phyloP scores from a whole-genome alignment of 2,888 invertebrate genomes.

The Hemithea aestivaria region DNA sequence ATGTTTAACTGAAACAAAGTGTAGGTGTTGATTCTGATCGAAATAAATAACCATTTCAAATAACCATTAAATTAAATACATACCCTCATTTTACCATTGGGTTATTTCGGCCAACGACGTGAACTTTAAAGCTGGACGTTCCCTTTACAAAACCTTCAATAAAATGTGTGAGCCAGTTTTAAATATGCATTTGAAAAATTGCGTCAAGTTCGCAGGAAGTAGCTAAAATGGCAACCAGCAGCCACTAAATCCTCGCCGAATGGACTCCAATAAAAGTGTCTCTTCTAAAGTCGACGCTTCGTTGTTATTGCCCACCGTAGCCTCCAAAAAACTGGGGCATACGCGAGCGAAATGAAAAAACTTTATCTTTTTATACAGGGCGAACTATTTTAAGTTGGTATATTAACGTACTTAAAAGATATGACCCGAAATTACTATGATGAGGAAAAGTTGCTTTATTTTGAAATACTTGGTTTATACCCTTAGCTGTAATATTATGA shows the following conservation, averaged over 20 bases:
- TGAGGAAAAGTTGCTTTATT: neutral
- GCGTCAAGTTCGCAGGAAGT: slow-evolving; percentile 34
- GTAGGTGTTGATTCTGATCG: too few species aligned
- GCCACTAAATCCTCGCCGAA: slow-evolving; percentile 51
- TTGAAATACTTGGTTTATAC: too few species aligned
- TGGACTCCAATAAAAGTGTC: slow-evolving; percentile 53
- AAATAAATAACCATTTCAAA: too few species aligned
- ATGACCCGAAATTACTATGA: too few species aligned
- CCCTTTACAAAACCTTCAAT: too few species aligned
- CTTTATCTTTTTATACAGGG: slow-evolving; percentile 11
- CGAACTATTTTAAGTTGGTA: slow-evolving; percentile 4
- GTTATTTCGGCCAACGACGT: too few species aligned
- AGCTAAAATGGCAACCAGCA: slow-evolving; percentile 49
- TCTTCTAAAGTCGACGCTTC: slow-evolving; percentile 42
- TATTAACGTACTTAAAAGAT: too few species aligned
- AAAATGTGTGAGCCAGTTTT: slow-evolving; percentile 49
- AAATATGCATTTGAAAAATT: slow-evolving; percentile 51
- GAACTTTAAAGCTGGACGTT: too few species aligned
- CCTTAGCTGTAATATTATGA: too few species aligned
- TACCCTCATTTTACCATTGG: too few species aligned
- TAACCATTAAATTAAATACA: too few species aligned
- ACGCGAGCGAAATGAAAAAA: slow-evolving; percentile 20
- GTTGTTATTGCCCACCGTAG: slow-evolving; percentile 17
- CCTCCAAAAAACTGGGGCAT: slow-evolving; percentile 21
- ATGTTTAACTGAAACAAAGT: too few species aligned